Base-by-base conservation (phyloP, 1,140 invertebrate species). In the Uloborus diversus region DNA sequence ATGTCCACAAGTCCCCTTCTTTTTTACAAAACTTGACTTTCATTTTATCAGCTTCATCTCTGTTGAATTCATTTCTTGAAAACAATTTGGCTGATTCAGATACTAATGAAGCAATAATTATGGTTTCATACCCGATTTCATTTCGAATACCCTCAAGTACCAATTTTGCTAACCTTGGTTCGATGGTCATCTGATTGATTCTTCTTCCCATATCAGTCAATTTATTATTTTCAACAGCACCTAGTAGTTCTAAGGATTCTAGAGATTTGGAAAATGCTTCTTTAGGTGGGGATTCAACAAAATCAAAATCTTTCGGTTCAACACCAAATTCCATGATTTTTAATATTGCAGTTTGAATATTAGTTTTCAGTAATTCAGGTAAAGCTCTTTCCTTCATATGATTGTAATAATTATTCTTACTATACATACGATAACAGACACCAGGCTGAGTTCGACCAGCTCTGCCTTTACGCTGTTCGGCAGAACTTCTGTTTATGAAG, bases 251-350 rank as follows among this genome's bases (percentile, higher is more conserved):
- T 0, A 99, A 87, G 3, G 95, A 89, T 86, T 99, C 96, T 27
- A 99, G 83, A 0, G 93, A 94, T n/a, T 91, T 88, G 0, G 95
- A 87, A 25, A 99, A 88, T 87, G 94, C 94, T 85, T 93, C 91
- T 3, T 94, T 92, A 0, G 96, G 95, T 0, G 97, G 97, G 0
- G 87, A 86, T 9, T 89, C 87, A 11, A 88, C 80, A 84, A 89
- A 90, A 80, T 88, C 82, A 84, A 91, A 91, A 47, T 86, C 85
- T 4, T 89, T 81, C 13, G 91, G 89, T 85, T 94, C 91, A 61
- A 99, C 95, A 0, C 97, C 97, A 0, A 99, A 86, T 4, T 97
- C 95, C 88, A 99, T 99, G 9, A 99, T 85, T 85, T 97, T 95
- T 3, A 99, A 86, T 53, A 99, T 89, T 3, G 94, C 92, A 2